Evolutionary conservation across 37 sponge, comb jelly and placozoan genomes (phyloP).

Genomic region (Bolinopsis microptera): DNA sequence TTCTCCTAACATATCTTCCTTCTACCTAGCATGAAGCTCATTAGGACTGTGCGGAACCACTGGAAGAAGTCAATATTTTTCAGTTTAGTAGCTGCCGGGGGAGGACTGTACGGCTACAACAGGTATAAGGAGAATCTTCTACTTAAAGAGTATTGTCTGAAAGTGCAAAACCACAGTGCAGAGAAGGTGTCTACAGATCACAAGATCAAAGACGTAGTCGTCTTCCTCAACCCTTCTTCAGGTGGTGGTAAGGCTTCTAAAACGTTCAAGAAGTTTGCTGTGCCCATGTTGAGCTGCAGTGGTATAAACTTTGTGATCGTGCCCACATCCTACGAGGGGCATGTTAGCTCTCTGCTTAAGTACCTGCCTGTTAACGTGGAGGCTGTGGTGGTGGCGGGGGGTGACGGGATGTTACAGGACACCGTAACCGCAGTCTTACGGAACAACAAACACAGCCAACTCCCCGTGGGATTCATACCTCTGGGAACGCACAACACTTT

Average conservation of each 20-base stretch:
- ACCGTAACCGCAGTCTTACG: neutral
- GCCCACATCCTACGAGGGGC: conserved; percentile 59
- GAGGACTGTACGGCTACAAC: conserved; percentile 31
- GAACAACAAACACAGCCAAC: neutral
- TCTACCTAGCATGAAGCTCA: conserved; percentile 25
- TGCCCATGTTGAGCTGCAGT: conserved; percentile 44
- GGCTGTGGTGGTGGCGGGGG: conserved; percentile 48
- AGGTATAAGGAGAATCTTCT: conserved; percentile 44
- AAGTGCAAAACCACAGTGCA: neutral
- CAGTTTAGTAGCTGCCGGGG: neutral
- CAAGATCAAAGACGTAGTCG: neutral
- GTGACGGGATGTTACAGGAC: conserved; percentile 60
- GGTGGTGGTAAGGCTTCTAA: neutral
- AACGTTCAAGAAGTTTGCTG: conserved; percentile 53
- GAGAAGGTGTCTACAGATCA: neutral
- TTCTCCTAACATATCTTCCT: neutral
- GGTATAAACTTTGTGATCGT: conserved; percentile 57
- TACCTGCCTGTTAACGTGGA: conserved; percentile 22
- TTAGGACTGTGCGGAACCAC: conserved; percentile 1
- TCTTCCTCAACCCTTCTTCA: conserved; percentile 18
- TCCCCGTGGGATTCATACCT: conserved; percentile 49
- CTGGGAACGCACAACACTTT: conserved; percentile 18
- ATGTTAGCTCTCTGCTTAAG: conserved; percentile 10
- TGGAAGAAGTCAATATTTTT: conserved; percentile 56
- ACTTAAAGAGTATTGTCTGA: conserved; percentile 12